Conservation (phyloP, 2,797 vertebrate genomes). For the Epinephelus awoara region DNA sequence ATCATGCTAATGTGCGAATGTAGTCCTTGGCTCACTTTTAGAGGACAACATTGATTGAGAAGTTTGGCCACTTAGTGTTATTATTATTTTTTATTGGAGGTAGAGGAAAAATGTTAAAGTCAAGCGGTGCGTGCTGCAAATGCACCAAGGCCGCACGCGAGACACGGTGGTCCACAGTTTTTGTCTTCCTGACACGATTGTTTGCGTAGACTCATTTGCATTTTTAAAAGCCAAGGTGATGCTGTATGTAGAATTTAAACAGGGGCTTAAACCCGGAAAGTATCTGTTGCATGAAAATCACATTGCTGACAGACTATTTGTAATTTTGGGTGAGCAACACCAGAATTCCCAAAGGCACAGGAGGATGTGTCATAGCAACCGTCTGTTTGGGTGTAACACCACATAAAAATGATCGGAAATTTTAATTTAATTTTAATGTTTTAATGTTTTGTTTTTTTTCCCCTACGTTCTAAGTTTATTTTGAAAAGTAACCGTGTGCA, state of each 20-base stretch:
- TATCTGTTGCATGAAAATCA: not conserved
- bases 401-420: too few species aligned
- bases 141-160: not conserved
- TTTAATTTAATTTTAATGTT: too few species aligned
- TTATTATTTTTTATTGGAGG: constrained; percentile 47
- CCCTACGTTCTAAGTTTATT: too few species aligned
- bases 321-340: not conserved
- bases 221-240: constrained; percentile 22
- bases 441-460: too few species aligned
- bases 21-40: constrained; percentile 77
- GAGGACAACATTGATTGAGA: constrained; percentile 81
- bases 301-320: not conserved
- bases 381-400: not conserved
- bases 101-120: constrained; percentile 18
- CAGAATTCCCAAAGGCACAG: not conserved
- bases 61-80: constrained; percentile 57
- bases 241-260: not conserved
- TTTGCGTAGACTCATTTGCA: not conserved
- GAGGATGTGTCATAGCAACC: not conserved
- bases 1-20: constrained; percentile 69
- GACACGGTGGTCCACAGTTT: not conserved
- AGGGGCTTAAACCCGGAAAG: not conserved
- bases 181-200: not conserved
- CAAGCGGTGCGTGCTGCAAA: constrained; percentile 15
- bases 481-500: too few species aligned